phyloP scores from a whole-genome alignment of 1,140 invertebrate species.

The Bombus haemorrhoidalis region DNA sequence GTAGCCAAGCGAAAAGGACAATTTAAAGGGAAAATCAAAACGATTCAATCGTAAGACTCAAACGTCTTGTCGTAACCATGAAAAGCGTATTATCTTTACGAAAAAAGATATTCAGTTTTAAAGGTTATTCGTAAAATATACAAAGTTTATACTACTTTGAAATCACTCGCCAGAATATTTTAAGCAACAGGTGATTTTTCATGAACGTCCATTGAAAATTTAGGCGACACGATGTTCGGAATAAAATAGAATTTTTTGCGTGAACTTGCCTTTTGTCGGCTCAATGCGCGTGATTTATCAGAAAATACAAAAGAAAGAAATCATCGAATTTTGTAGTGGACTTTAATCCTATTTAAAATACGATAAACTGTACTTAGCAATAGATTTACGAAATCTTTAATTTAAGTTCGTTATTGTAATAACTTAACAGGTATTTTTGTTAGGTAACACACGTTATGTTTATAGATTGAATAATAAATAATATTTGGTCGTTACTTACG shows the following conservation, averaged over 20 bases:
- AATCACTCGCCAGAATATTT: neutral
- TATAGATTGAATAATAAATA: neutral
- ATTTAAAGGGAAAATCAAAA: constrained; percentile 15
- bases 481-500: neutral
- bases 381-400: neutral
- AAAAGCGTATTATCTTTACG: neutral
- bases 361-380: neutral
- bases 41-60: neutral
- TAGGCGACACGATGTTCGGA: neutral
- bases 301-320: neutral
- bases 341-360: neutral
- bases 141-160: neutral
- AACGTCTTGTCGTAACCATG: neutral
- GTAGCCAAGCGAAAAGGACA: constrained; percentile 15
- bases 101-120: neutral
- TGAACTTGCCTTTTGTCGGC: neutral
- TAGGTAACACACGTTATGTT: neutral
- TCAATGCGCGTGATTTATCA: no score
- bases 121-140: neutral
- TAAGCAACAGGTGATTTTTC: neutral
- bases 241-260: neutral
- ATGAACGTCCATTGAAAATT: neutral
- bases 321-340: neutral
- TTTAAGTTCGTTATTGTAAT: neutral
- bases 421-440: neutral